These are phyloP conservation scores for Acrobasis suavella DNA, from an alignment of 2,888 invertebrate species.

Conservation along the genomic window DNA sequence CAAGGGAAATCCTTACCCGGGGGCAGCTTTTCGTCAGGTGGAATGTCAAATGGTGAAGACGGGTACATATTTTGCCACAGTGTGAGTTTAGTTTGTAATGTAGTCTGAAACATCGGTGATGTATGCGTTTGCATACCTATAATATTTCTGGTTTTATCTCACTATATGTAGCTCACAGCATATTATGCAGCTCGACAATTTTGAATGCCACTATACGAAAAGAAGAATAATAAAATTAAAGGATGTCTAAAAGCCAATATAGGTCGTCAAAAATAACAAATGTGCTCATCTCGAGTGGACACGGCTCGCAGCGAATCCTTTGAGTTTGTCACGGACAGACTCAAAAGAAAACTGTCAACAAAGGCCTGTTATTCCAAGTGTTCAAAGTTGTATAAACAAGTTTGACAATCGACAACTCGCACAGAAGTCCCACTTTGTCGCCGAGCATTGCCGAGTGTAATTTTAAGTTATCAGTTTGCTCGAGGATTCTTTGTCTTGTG, in stretches of 20 bases:
- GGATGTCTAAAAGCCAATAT: background rate
- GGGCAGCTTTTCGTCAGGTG: too few species aligned
- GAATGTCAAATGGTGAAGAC: too few species aligned
- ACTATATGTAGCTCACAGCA: too few species aligned
- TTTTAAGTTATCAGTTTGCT: conserved; percentile 24
- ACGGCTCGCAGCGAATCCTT: conserved; percentile 66
- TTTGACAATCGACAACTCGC: conserved; percentile 51
- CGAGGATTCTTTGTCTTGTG: background rate
- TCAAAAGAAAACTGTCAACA: conserved; percentile 70
- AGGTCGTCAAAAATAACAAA: conserved; percentile 56
- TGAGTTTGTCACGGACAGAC: conserved; percentile 62
- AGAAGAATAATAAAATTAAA: background rate
- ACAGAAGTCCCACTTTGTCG: conserved; percentile 34
- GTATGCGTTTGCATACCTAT: too few species aligned
- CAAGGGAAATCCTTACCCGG: too few species aligned
- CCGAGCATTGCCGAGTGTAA: conserved; percentile 22
- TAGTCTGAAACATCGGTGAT: too few species aligned
- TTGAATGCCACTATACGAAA: too few species aligned
- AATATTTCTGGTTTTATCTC: too few species aligned
- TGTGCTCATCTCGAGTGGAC: conserved; percentile 65
- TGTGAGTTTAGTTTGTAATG: too few species aligned
- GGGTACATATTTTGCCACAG: too few species aligned
- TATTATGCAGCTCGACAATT: too few species aligned
- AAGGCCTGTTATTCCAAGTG: conserved; percentile 64
- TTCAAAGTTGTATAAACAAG: conserved; percentile 66